A percentile compares a stretch with the other conserved stretches of the same genome.
Conservation (phyloP, 2,797 vertebrate genomes). For the Ctenosaura bakeri region DNA sequence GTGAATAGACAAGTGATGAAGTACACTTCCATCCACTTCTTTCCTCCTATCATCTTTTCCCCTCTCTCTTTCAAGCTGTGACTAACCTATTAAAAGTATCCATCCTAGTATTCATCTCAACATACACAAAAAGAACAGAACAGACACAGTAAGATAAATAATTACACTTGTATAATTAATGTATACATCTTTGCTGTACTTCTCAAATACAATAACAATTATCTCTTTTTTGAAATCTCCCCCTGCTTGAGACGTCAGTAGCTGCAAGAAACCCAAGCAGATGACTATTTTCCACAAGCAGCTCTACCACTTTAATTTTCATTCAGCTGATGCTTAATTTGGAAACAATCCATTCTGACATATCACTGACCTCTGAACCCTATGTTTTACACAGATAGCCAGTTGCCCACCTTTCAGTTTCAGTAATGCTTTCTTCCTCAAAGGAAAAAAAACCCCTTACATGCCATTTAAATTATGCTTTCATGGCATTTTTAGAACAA, state of each 20-base stretch:
- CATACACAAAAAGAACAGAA: constrained; percentile 41
- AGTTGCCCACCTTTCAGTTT: not conserved
- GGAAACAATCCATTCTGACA: not conserved
- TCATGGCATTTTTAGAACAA: accelerated
- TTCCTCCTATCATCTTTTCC: too few relatives aligned
- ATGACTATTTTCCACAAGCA: not conserved
- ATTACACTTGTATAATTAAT: constrained; percentile 11
- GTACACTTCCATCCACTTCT: not conserved
- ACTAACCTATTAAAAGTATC: constrained; percentile 45
- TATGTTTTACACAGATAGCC: not conserved
- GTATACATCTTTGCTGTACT: constrained; percentile 23
- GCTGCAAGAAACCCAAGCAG: not conserved
- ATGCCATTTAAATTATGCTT: accelerated
- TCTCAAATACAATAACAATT: constrained; percentile 12
- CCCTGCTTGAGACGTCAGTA: not conserved
- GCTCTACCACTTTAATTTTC: not conserved
- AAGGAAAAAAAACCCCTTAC: not conserved
- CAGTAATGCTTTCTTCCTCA: not conserved
- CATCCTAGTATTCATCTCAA: too few relatives aligned
- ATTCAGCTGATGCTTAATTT: constrained; percentile 10
- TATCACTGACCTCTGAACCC: not conserved
- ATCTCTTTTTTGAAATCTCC: not conserved
- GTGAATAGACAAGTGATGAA: not conserved
- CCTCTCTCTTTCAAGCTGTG: constrained; percentile 4
- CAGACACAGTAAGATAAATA: not conserved